Base-by-base conservation (phyloP, 2,888 invertebrate genomes). In the Phalangium opilio region DNA sequence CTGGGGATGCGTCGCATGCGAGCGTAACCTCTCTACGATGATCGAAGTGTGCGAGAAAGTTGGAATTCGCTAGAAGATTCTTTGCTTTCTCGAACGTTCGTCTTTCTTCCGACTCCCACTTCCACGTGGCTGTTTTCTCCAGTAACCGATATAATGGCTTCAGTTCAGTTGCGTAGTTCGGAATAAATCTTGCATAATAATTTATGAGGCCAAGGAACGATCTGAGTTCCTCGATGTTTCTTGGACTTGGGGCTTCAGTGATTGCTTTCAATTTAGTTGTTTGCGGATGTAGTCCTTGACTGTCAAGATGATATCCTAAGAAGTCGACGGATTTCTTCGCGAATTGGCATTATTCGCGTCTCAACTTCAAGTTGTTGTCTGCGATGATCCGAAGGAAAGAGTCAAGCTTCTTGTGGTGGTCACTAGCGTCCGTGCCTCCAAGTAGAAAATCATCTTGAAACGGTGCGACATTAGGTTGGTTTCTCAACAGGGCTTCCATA, bases 241-340 rank as follows among this genome's bases (percentile, higher is more conserved):
- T 43, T 41, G 52, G 51, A 11, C 34, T 33, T 35, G 57, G 57
- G 47, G 57, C 51, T 14, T 59, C 47, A 7, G 41, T 38, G 8
- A 61, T 55, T 0, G 57, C 61, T 39, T 55, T 43, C 2, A 57
- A 44, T 41, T 58, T 60, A n/a, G 52, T 47, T 10, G 50, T 45
- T 8, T 50, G 43, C 7, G 57, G 51, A 36, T 48, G 48, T 8
- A 54, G 41, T 1, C 60, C 61, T 12, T 54, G 38, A 15, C 46
- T 43, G 36, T 52, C 47, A 10, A 58, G 15, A n/a, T 1, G 15
- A 38, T 38, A 14, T 10, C 38, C 18, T 18, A 41, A n/a, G 48
- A 58, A 60, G 8, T 51, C 50, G 8, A 61, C 53, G 33, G 47
- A 41, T 55, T 39, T 27, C 27, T 27, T 27, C 8, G 27, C 27